These are phyloP conservation scores for Sitophilus oryzae DNA, from an alignment of 1,140 invertebrate genomes.

Conservation along the genomic window DNA sequence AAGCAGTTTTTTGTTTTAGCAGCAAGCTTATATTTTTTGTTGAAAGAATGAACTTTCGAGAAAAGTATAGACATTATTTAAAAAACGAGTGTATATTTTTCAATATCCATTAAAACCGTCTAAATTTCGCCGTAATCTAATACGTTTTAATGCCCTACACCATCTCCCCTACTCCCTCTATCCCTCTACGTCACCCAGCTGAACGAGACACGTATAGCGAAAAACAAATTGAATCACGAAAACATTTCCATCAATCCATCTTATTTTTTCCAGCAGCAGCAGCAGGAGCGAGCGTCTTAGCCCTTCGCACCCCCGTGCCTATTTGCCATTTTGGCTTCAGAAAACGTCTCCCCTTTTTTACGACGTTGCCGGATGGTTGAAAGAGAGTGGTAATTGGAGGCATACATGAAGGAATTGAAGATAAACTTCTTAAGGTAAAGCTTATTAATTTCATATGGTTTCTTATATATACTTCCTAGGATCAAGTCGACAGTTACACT, in stretches of 20 bases:
- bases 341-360: slow-evolving; percentile 3
- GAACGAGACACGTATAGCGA: slow-evolving; percentile 27
- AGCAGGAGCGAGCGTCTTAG: background rate
- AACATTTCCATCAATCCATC: slow-evolving; percentile 44
- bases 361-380: slow-evolving; percentile 10
- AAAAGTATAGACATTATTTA: no score
- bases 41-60: no score
- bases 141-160: background rate
- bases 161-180: background rate
- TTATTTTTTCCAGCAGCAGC: slow-evolving; percentile 36
- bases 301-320: background rate
- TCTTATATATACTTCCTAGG: no score
- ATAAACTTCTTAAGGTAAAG: no score
- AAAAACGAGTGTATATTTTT: no score
- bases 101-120: no score
- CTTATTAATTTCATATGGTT: no score
- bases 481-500: no score
- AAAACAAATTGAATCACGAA: slow-evolving; percentile 44
- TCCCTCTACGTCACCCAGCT: background rate
- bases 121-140: background rate
- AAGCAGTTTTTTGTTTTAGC: no score
- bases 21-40: no score
- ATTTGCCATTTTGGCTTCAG: slow-evolving; percentile 7
- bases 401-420: background rate
- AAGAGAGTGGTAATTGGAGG: no score